These are phyloP conservation scores for Aphrophora alni DNA, from an alignment of 2,888 invertebrate genomes.

Conservation along the genomic window DNA sequence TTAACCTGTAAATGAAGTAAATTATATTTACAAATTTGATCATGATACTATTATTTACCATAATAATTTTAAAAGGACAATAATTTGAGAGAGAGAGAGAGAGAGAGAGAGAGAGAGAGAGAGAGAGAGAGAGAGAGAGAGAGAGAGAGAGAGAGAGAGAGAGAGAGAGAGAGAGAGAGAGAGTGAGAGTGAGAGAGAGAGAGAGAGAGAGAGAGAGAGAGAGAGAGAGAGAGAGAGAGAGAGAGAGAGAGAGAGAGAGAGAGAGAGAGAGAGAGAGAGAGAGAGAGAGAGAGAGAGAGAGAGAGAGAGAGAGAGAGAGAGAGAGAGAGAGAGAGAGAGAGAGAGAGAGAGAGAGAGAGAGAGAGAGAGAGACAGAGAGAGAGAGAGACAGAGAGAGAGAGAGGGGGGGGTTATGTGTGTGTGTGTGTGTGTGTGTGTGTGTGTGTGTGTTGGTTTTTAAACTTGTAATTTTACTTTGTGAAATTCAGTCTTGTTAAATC, in stretches of 20 bases:
- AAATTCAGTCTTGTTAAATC: too few species aligned
- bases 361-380: conserved; percentile 20
- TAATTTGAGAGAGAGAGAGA: too few species aligned
- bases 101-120: too few species aligned
- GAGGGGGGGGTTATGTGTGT: too few species aligned
- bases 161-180: conserved; percentile 20
- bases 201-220: conserved; percentile 20
- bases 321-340: neutral
- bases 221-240: conserved; percentile 20
- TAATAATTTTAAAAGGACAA: too few species aligned
- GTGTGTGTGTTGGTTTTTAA: too few species aligned
- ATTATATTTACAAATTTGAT: too few species aligned
- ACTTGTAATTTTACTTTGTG: too few species aligned
- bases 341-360: conserved; percentile 20
- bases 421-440: too few species aligned
- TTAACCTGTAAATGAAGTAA: too few species aligned
- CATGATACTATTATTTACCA: too few species aligned
- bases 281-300: neutral
- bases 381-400: too few species aligned
- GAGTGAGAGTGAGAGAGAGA: conserved; percentile 16
- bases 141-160: conserved; percentile 20
- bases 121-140: conserved; percentile 20
- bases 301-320: neutral
- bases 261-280: conserved; percentile 9
- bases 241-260: conserved; percentile 20